Conservation (phyloP, 30 jellyfish, hydroid and myxozoan genomes). For the Catostylus mosaicus region DNA sequence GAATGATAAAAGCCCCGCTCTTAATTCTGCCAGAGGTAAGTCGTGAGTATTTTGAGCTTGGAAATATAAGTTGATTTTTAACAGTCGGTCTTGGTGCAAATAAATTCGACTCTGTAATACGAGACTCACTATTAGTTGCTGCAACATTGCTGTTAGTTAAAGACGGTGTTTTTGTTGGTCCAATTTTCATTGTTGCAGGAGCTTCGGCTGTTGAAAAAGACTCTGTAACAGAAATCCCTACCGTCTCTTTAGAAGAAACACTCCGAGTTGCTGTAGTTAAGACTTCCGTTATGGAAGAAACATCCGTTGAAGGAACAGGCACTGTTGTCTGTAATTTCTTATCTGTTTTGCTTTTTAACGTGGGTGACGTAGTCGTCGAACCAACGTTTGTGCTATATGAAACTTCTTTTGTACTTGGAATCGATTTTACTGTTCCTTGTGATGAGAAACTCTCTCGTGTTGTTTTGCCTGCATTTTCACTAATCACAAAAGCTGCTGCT, state of each 20-base stretch:
- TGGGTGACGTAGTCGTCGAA: too few relatives aligned
- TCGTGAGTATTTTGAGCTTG: neutral
- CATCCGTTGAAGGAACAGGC: too few relatives aligned
- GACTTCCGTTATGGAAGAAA: too few relatives aligned
- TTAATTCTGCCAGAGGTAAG: conserved; percentile 1
- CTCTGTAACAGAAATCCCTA: too few relatives aligned
- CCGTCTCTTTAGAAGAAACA: too few relatives aligned
- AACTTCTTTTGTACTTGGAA: neutral
- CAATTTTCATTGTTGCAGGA: neutral
- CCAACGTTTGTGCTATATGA: too few relatives aligned
- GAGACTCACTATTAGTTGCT: neutral
- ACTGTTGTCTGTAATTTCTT: too few relatives aligned
- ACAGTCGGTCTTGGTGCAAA: neutral
- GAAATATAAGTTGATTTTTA: neutral
- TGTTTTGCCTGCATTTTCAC: too few relatives aligned
- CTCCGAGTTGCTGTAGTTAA: too few relatives aligned
- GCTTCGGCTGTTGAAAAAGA: neutral
- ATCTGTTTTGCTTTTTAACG: neutral
- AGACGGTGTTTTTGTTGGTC: neutral
- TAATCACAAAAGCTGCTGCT: neutral
- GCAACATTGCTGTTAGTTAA: neutral
- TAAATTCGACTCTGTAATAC: neutral
- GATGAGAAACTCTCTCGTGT: neutral
- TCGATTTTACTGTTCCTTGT: neutral
- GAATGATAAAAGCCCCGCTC: conserved; percentile 17